These are phyloP conservation scores for Dryoscopus gambensis DNA, from an alignment of 2,113 vertebrate species.

Conservation along the genomic window DNA sequence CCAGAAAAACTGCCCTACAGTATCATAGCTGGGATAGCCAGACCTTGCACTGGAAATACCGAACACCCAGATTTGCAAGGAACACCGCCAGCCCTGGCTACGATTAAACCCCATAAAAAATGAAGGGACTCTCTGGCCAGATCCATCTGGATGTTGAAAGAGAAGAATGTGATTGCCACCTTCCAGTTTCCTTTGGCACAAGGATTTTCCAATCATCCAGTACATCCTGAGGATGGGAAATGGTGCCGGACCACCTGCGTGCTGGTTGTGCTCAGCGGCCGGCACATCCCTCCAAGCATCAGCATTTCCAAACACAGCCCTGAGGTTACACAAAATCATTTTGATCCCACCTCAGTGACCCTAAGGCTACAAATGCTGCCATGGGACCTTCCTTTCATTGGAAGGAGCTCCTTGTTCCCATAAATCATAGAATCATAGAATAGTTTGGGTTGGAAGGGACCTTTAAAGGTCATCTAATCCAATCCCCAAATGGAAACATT, in stretches of 20 bases:
- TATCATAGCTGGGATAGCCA: rapidly evolving
- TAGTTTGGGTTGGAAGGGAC: neutral
- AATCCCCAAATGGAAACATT: neutral
- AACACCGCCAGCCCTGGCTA: neutral
- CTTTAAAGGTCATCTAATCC: neutral
- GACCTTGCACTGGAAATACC: neutral
- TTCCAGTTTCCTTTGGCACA: slow-evolving; percentile 13
- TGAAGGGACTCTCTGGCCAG: neutral
- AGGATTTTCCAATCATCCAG: neutral
- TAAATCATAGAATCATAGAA: neutral
- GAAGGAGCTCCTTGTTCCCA: neutral
- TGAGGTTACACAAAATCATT: neutral
- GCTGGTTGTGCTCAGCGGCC: neutral
- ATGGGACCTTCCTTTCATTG: neutral
- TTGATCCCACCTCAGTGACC: neutral
- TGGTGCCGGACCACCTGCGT: rapidly evolving
- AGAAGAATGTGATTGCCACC: neutral
- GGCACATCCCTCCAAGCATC: neutral
- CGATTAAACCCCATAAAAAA: neutral
- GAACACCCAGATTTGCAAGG: neutral
- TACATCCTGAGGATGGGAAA: neutral
- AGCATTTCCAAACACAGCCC: neutral
- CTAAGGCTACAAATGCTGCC: neutral
- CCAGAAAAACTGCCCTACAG: neutral
- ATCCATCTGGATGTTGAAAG: neutral